Conservation (phyloP, 2,797 vertebrate species). For the Ammospiza maritima region DNA sequence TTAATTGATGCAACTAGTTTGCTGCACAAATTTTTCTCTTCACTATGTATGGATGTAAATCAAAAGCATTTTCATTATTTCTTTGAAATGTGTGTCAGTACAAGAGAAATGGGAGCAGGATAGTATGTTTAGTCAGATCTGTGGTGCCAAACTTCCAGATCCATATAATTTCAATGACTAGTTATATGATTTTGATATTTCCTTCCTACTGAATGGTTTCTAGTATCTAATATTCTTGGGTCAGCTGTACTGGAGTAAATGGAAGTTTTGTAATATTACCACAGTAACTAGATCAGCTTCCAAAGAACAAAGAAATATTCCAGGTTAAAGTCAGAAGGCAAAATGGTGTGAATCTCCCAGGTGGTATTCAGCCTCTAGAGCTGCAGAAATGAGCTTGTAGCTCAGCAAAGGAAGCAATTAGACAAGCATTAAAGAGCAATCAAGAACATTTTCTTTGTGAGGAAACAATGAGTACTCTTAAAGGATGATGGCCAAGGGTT, state of each 20-base stretch:
- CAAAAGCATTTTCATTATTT: background rate
- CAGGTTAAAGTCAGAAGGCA: background rate
- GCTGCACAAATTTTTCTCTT: background rate
- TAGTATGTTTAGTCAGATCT: background rate
- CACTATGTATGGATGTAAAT: background rate
- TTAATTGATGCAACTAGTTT: conserved; percentile 6
- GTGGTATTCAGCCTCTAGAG: background rate
- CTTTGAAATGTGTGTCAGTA: background rate
- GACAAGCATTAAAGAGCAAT: background rate
- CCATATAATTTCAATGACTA: background rate
- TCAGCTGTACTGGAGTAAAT: background rate
- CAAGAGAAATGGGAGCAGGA: background rate
- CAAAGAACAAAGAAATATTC: background rate
- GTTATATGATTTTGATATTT: background rate
- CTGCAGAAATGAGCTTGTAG: background rate
- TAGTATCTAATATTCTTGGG: background rate
- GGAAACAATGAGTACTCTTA: background rate
- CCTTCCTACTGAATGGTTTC: background rate
- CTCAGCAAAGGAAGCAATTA: background rate
- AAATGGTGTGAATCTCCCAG: background rate
- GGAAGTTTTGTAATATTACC: background rate
- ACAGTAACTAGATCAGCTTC: background rate
- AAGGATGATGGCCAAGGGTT: conserved; percentile 17
- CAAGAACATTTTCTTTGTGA: background rate
- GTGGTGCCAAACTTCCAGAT: background rate